Evolutionary conservation across 2,797 vertebrate species (phyloP), one percentile per base, ranked within the genome.

Genomic region (Phataginus tricuspis): DNA sequence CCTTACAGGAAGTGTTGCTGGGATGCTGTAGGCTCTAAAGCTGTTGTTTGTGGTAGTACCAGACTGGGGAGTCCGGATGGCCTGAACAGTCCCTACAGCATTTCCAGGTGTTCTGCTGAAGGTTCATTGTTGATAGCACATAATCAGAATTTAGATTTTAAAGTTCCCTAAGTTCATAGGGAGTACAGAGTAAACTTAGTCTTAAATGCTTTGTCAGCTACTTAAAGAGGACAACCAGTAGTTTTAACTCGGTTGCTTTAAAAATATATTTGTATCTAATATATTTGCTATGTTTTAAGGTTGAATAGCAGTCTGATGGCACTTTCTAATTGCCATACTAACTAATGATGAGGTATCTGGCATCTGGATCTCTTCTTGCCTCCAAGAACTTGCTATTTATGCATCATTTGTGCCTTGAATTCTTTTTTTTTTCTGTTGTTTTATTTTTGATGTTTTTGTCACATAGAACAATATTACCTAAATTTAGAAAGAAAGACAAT

Each of bases 61-160:
- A 79, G 72, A 68, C 27, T 45, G 18, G 34, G 87, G 64, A 87
- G 27, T 74, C 42, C 51, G 64, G 37, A 55, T 93, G 37, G 49
- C 25, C 12, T 7, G 2, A 31, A 42, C 34, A 79, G 80, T 63
- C 34, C 29, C 55, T 53, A 61, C 11, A 53, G 29, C 69, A 68
- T 86, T 82, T 90, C 69, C 31, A 39, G 63, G 13, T 55, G 3
- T 92, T 78, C 45, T 72, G 42, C 51, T 84, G 37, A 79, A 79
- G 49, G 42, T 63, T 3, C 45, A 15, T 63, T 88, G 29, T 72
- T 90, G 21, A 49, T 23, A 84, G 34, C 37, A 71, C 4, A 37
- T 80, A 57, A 72, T 13, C 34, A 94, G 71, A 49, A 90, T 82
- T 79, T 92, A 78, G 57, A 84, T 84, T 94, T 92, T 94, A 90